Evolutionary conservation across 2,113 vertebrate genomes (phyloP).

Genomic region (Synchiropus splendidus): DNA sequence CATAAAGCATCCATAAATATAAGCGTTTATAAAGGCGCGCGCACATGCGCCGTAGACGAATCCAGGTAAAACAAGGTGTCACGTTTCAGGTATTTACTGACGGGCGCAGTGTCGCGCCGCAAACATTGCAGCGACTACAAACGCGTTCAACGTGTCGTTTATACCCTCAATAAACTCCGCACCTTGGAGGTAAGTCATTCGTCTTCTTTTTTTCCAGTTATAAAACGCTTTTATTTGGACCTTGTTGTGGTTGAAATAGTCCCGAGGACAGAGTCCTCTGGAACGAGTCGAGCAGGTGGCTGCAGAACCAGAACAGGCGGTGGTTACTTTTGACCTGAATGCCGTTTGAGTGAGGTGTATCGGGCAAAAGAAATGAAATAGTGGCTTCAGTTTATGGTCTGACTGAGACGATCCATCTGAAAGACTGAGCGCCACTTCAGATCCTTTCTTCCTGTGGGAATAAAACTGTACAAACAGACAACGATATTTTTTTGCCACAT

Average conservation of each 20-base stretch:
- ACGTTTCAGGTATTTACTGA: slow-evolving; percentile 17
- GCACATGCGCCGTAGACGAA: neutral
- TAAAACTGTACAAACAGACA: too few species aligned
- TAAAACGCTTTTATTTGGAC: neutral
- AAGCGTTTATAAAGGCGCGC: neutral
- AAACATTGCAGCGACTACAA: neutral
- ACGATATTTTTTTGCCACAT: too few species aligned
- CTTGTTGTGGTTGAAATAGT: neutral
- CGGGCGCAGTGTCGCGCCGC: neutral
- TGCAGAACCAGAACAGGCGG: too few species aligned
- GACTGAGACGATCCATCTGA: too few species aligned
- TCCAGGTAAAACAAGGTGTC: slow-evolving; percentile 52
- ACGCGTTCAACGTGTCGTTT: neutral
- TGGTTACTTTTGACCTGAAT: too few species aligned
- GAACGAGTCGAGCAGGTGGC: too few species aligned
- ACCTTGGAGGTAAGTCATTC: neutral
- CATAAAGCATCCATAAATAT: neutral
- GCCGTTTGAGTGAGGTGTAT: too few species aligned
- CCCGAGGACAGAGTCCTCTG: neutral
- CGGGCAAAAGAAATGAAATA: too few species aligned
- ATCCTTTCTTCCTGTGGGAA: too few species aligned
- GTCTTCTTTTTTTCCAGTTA: neutral
- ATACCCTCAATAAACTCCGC: neutral
- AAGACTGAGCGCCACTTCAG: too few species aligned
- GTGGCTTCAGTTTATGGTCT: too few species aligned